Percentiles rank a stretch among this genome's conserved stretches.
Conservation (phyloP, 2,113 vertebrate species). For the Pica pica region DNA sequence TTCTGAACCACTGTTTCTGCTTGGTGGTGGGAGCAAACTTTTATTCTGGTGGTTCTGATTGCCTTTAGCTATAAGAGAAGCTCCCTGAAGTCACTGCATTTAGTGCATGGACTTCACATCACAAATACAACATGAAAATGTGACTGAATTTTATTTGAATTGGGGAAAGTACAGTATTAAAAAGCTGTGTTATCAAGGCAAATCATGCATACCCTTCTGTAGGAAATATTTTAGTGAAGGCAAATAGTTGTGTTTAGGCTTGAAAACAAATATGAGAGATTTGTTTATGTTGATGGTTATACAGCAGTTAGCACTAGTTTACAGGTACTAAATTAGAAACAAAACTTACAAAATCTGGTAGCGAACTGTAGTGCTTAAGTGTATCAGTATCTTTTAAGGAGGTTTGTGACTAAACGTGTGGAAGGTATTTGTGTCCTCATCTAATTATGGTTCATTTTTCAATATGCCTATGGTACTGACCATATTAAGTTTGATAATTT, state of each 20-base stretch:
- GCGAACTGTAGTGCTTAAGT: neutral
- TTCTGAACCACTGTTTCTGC: neutral
- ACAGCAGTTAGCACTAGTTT: constrained; percentile 36
- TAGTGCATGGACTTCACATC: neutral
- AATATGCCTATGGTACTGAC: neutral
- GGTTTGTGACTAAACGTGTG: neutral
- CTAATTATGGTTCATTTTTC: constrained; percentile 30
- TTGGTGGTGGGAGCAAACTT: neutral
- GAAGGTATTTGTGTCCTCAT: constrained; percentile 21
- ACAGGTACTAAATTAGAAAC: constrained; percentile 39
- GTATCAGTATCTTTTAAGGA: neutral
- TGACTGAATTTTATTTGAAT: neutral
- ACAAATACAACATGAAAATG: neutral
- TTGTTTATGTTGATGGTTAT: constrained; percentile 11
- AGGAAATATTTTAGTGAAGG: neutral
- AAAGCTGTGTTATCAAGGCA: neutral
- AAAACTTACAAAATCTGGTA: constrained; percentile 27
- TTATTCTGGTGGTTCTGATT: neutral
- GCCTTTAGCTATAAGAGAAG: neutral
- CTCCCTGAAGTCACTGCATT: neutral
- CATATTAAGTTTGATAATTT: constrained; percentile 42
- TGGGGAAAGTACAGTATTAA: neutral
- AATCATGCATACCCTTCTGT: neutral
- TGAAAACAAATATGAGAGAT: constrained; percentile 18
- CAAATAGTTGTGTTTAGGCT: neutral